Evolutionary conservation across 2,888 invertebrate genomes (phyloP), one percentile per base, ranked within the genome.

Genomic region (Parascotia fuliginaria): DNA sequence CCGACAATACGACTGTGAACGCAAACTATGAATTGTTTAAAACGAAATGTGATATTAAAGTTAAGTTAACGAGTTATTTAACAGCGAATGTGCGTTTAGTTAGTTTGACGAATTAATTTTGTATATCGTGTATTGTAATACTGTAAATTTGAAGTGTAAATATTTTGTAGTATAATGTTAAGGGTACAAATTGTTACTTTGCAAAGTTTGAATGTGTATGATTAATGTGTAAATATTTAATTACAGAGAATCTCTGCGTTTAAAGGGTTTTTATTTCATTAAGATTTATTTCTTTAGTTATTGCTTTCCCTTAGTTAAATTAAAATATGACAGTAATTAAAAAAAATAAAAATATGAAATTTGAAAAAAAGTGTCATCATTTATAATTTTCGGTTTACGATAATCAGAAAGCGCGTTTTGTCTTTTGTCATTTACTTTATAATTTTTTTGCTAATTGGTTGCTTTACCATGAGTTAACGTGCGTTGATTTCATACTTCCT

Each of bases 1-100:
- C 19, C 9, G n/a, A 15, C 13, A 15, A 9, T 22, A 29, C 9
- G 14, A 22, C 4, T 22, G 9, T 13, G 27, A 9, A 13, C 22
- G 29, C 34, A n/a, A 36, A 27, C 19, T 31, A 55, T 46, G 57
- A 60, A 64, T 55, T 55, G 36, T 53, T 52, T 65, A 56, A 65
- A 76, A 77, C 68, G 73, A 82, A 82, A 77, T 87, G 86, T 86
- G 86, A 87, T 87, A 87, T 79, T 85, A 85, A 81, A 74, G 55
- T 79, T 85, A 87, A 81, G 81, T 79, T 80, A 49, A 54, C 24
- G 46, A 65, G 55, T 63, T 70, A 59, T 65, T 55, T 57, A 60
- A 60, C 65, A 62, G 61, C 59, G 67, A 68, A 58, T 57, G 49
- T 60, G 58, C 57, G 55, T 65, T 68, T 65, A 64, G 61, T 66